A percentile compares a stretch with the other conserved stretches of the same genome.
Evolutionary conservation across 2,888 invertebrate genomes (phyloP).

Genomic region (Pomacea canaliculata): DNA sequence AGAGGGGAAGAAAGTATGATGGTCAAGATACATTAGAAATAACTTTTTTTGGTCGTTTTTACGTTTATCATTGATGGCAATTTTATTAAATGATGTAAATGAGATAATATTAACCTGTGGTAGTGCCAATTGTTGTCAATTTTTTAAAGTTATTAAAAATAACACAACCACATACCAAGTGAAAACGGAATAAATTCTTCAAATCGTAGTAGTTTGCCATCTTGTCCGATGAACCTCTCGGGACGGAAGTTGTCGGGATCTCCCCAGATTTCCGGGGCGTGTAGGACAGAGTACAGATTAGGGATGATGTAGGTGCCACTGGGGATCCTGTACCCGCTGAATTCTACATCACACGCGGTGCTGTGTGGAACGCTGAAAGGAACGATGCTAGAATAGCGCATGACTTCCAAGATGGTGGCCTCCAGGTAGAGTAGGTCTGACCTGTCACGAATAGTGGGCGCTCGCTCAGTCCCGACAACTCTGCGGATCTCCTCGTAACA

Average conservation of each 20-base stretch:
- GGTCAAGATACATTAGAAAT: too few relatives aligned
- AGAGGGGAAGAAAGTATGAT: background rate
- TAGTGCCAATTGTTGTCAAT: too few relatives aligned
- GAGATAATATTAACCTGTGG: too few relatives aligned
- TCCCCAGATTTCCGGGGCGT: conserved; percentile 43
- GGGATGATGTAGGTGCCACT: conserved; percentile 43
- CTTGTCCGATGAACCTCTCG: conserved; percentile 47
- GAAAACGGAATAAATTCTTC: conserved; percentile 40
- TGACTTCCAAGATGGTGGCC: conserved; percentile 57
- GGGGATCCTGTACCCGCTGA: conserved; percentile 58
- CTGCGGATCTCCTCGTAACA: conserved; percentile 40
- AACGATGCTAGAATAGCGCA: conserved; percentile 46
- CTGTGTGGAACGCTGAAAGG: conserved; percentile 32
- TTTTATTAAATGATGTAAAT: too few relatives aligned
- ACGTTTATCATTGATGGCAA: too few relatives aligned
- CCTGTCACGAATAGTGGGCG: conserved; percentile 39
- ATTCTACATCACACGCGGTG: conserved; percentile 40
- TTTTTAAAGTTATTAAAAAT: too few relatives aligned
- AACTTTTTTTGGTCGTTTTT: too few relatives aligned
- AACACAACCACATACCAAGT: conserved; percentile 22
- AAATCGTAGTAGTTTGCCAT: conserved; percentile 28
- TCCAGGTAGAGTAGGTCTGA: conserved; percentile 43
- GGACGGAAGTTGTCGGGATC: conserved; percentile 51
- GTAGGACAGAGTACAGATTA: conserved; percentile 51
- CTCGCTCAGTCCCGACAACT: conserved; percentile 60